Evolutionary conservation across 2,888 invertebrate genomes (phyloP).

Genomic region (Mystacides longicornis): DNA sequence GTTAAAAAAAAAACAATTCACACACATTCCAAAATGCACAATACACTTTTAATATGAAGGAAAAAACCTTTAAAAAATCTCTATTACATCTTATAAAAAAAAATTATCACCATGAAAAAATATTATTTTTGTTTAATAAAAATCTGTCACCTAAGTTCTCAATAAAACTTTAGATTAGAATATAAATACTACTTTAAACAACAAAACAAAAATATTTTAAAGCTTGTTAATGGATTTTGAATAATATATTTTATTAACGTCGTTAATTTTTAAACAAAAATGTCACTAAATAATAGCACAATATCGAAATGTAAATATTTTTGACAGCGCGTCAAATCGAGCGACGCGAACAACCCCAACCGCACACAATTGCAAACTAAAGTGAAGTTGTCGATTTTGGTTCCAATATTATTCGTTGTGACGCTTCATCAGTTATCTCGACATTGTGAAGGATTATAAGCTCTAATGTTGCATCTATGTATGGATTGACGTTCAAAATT

Average conservation of each 20-base stretch:
- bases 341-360: not conserved
- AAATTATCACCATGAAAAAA: too few relatives aligned
- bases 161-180: too few relatives aligned
- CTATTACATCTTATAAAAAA: too few relatives aligned
- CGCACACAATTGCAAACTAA: not conserved
- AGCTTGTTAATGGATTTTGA: too few relatives aligned
- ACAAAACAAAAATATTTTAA: too few relatives aligned
- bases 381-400: not conserved
- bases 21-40: not conserved
- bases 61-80: not conserved
- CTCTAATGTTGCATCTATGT: not conserved
- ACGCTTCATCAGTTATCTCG: slow-evolving; percentile 20
- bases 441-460: not conserved
- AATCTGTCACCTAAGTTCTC: too few relatives aligned
- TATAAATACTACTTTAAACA: too few relatives aligned
- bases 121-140: too few relatives aligned
- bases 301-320: not conserved
- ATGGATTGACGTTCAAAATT: not conserved
- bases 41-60: not conserved
- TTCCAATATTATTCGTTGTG: not conserved
- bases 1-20: too few relatives aligned
- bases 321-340: not conserved
- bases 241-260: not conserved
- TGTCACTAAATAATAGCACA: not conserved
- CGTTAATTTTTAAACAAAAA: not conserved